These are phyloP conservation scores for Ophraella communa DNA, from an alignment of 2,888 invertebrate species.

Conservation along the genomic window DNA sequence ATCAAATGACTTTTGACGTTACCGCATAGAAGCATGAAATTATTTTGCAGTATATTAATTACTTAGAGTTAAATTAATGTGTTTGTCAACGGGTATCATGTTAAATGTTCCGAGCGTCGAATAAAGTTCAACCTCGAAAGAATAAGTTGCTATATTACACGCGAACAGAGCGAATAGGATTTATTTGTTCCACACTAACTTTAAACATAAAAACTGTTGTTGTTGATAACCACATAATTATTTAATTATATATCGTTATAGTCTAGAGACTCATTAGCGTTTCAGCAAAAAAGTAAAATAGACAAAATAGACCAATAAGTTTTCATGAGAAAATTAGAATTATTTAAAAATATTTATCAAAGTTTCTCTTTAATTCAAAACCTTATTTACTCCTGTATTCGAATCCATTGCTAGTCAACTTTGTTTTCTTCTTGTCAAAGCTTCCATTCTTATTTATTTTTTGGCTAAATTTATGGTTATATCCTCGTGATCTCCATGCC, in stretches of 20 bases:
- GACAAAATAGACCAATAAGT: too few species aligned
- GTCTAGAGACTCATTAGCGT: neutral
- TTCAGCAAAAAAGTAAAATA: too few species aligned
- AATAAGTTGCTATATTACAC: slow-evolving; percentile 1
- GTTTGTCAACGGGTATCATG: slow-evolving; percentile 31
- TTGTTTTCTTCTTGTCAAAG: too few species aligned
- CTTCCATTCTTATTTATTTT: too few species aligned
- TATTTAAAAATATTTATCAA: too few species aligned
- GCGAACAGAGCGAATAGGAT: neutral
- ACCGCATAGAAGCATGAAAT: slow-evolving; percentile 1
- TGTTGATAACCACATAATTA: neutral
- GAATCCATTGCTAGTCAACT: too few species aligned
- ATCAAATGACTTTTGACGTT: slow-evolving; percentile 8
- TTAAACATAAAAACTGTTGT: neutral
- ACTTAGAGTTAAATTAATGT: slow-evolving; percentile 28
- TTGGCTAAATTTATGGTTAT: too few species aligned
- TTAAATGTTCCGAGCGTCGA: slow-evolving; percentile 5
- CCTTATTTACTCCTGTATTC: too few species aligned
- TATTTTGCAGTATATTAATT: slow-evolving; percentile 7
- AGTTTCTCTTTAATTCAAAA: too few species aligned
- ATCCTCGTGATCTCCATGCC: too few species aligned
- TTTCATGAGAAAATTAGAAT: too few species aligned
- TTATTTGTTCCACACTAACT: neutral
- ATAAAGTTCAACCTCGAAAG: neutral
- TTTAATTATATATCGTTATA: neutral